Conservation (phyloP, 2,888 invertebrate genomes). For the Cheiracanthium punctorium region DNA sequence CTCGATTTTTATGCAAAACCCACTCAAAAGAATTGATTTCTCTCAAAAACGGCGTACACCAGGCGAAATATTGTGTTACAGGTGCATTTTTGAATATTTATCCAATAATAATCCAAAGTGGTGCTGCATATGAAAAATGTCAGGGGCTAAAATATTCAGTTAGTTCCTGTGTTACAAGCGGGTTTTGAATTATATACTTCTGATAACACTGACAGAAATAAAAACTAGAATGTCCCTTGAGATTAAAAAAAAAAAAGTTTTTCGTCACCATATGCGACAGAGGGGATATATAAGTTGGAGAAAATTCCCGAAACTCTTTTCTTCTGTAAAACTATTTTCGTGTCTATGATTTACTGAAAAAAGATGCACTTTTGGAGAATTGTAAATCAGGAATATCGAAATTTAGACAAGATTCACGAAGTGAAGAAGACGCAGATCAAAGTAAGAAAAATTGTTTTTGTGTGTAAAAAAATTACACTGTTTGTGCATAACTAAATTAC, state of each 20-base stretch:
- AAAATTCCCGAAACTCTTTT: not conserved
- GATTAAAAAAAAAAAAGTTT: constrained; percentile 2
- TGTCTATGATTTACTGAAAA: not conserved
- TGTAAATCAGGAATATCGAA: constrained; percentile 13
- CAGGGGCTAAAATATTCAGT: constrained; percentile 12
- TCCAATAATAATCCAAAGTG: constrained; percentile 4
- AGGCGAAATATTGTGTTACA: constrained; percentile 38
- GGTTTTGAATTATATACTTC: not conserved
- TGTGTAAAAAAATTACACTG: not conserved
- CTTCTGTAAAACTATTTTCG: constrained; percentile 8
- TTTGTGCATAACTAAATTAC: not conserved
- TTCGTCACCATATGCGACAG: constrained; percentile 10
- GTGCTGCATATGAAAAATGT: not conserved
- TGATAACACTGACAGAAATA: not conserved
- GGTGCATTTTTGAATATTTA: constrained; percentile 36
- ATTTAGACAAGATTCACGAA: not conserved
- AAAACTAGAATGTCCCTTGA: not conserved
- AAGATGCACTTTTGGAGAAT: not conserved
- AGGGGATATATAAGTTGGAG: not conserved
- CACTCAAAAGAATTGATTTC: constrained; percentile 40
- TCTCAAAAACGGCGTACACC: constrained; percentile 14
- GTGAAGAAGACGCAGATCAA: too few relatives aligned
- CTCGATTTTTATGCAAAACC: constrained; percentile 54
- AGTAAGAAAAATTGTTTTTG: too few relatives aligned
- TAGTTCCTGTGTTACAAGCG: not conserved